Percentiles rank a stretch among this genome's conserved stretches.
Conservation (phyloP, 2,113 vertebrate species). For the Myotis yumanensis region DNA sequence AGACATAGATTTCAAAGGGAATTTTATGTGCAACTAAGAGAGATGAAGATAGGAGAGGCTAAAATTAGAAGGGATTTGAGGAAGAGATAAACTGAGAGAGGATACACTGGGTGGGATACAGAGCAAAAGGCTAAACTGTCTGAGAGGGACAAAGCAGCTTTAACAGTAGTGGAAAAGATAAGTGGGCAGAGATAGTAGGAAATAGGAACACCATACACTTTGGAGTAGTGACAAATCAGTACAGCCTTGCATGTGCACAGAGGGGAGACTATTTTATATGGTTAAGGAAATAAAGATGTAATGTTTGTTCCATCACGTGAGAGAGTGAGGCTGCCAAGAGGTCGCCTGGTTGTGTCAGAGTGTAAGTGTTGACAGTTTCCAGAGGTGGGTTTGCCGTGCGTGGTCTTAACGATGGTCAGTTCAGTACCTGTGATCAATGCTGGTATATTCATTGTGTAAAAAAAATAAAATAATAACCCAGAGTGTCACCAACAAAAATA, state of each 20-base stretch:
- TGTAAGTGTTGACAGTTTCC: neutral
- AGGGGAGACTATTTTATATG: neutral
- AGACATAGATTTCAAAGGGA: neutral
- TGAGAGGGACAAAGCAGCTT: neutral
- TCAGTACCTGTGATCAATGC: neutral
- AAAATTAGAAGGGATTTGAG: neutral
- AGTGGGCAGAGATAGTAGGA: neutral
- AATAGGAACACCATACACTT: neutral
- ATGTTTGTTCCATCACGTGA: neutral
- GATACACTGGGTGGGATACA: fast-evolving
- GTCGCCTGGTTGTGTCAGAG: no score
- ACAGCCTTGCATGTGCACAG: fast-evolving
- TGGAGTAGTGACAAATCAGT: neutral
- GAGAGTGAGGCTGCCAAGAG: neutral
- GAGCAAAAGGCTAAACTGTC: neutral
- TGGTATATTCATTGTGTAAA: neutral
- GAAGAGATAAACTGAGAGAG: neutral
- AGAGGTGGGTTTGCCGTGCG: neutral
- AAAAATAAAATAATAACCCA: neutral
- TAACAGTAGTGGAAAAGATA: neutral
- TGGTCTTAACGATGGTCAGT: neutral
- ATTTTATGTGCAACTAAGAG: neutral
- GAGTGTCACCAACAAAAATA: neutral
- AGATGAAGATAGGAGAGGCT: neutral
- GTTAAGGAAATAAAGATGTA: neutral